Evolutionary conservation across 2,113 vertebrate genomes (phyloP).

Genomic region (Hemicordylus capensis): DNA sequence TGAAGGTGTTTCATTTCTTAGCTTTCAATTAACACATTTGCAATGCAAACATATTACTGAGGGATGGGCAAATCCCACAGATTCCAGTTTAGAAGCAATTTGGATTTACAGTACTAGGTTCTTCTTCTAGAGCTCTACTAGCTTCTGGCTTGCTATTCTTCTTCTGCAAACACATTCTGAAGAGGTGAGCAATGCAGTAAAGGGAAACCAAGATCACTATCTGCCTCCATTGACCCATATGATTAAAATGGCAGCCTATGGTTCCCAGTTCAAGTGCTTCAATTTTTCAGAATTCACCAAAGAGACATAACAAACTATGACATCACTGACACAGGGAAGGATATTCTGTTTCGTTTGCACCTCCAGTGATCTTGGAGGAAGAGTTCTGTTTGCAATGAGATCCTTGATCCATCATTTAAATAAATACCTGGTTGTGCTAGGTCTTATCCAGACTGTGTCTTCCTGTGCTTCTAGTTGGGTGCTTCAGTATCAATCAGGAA

Average conservation of each 20-base stretch:
- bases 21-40: not conserved
- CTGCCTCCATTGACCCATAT: not conserved
- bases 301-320: conserved; percentile 9
- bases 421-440: too few relatives aligned
- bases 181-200: conserved; percentile 8
- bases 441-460: too few relatives aligned
- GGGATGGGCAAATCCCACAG: not conserved
- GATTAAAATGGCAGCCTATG: not conserved
- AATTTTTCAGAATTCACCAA: conserved; percentile 11
- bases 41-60: not conserved
- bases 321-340: conserved; percentile 11
- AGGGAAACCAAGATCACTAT: not conserved
- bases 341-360: conserved; percentile 14
- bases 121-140: not conserved
- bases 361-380: conserved; percentile 2
- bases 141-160: not conserved
- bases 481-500: too few relatives aligned
- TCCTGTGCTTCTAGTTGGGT: too few relatives aligned
- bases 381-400: conserved; percentile 20
- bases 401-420: too few relatives aligned
- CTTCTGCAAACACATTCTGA: not conserved
- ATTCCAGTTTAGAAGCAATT: not conserved
- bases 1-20: too few relatives aligned
- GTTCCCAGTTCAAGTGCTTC: not conserved
- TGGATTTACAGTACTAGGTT: not conserved